Conservation (phyloP, 1,140 invertebrate species). For the Wasmannia auropunctata region DNA sequence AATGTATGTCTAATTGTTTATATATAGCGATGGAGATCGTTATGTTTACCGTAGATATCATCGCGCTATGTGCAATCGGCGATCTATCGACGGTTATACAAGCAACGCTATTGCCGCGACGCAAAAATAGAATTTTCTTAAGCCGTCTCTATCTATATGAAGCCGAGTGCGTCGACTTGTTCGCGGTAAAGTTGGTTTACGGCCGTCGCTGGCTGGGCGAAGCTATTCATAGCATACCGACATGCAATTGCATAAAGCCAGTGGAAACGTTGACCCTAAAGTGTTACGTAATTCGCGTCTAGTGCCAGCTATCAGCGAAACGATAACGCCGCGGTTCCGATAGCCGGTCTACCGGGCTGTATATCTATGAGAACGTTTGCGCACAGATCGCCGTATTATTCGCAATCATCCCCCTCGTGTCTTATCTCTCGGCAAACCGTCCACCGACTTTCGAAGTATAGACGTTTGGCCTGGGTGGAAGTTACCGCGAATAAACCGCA, state of each 20-base stretch:
- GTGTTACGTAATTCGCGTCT: slow-evolving; percentile 82
- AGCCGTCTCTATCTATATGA: slow-evolving; percentile 16
- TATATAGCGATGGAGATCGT: neutral
- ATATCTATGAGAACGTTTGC: slow-evolving; percentile 65
- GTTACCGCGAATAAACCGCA: slow-evolving; percentile 39
- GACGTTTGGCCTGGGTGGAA: slow-evolving; percentile 35
- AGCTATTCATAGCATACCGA: slow-evolving; percentile 83
- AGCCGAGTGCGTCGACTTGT: slow-evolving; percentile 49
- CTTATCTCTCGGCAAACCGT: slow-evolving; percentile 70
- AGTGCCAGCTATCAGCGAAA: slow-evolving; percentile 79
- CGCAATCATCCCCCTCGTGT: slow-evolving; percentile 62
- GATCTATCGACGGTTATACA: slow-evolving; percentile 8
- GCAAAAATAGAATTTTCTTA: slow-evolving; percentile 50
- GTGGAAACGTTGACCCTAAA: slow-evolving; percentile 84
- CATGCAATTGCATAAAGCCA: slow-evolving; percentile 84
- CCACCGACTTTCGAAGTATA: slow-evolving; percentile 70
- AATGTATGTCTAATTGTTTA: neutral
- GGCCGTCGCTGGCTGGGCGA: slow-evolving; percentile 75
- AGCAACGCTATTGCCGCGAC: slow-evolving; percentile 11
- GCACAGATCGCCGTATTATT: slow-evolving; percentile 66
- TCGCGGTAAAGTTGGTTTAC: slow-evolving; percentile 61
- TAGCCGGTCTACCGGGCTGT: slow-evolving; percentile 49
- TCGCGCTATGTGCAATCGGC: neutral
- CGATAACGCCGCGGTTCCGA: slow-evolving; percentile 70
- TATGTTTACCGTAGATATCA: slow-evolving; percentile 33